Evolutionary conservation across 2,113 vertebrate genomes (phyloP), one percentile per base, ranked within the genome.

Genomic region (Ursus arctos): DNA sequence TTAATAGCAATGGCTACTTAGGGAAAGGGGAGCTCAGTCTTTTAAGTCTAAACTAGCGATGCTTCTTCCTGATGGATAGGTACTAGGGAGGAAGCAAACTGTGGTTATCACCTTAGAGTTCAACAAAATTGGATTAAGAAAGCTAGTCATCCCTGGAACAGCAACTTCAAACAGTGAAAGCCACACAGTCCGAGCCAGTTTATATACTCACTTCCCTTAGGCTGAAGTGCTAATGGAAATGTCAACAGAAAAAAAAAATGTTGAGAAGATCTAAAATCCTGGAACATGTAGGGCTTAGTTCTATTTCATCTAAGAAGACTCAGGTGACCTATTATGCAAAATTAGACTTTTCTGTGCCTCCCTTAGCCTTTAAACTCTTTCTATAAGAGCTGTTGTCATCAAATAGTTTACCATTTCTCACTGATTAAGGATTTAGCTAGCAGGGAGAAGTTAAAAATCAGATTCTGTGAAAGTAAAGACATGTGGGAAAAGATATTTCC

Each of bases 241-340:
- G 11, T 81, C 82, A 94, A 72, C 28, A 71, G 65, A 91, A 71
- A 76, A 85, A 63, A 94, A 65, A 88, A 76, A 88, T 85, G 33
- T 18, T 85, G 57, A 82, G 69, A 63, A 81, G 76, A 36, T 85
- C 51, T 65, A 91, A 71, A 88, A 82, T 65, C 43, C 26, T 76
- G 51, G 36, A 71, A 33, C 28, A 76, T 36, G 3, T 55, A 65
- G 63, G 21, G 28, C 22, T 57, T 76, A 63, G 33, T 82, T 47
- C 19, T 81, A 13, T 63, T 91, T 93, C 55, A 72, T 81, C 24
- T 5, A 43, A 59, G 26, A 96, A 53, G 16, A 93, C 18, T 8
- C 31, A 77, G 7, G 82, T 51, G 33, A 95, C 51, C 51, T 79
- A 28, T 91, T 93, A 85, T 31, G 51, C 1, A 91, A 65, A 88